Evolutionary conservation across 1,140 invertebrate genomes (phyloP).

Genomic region (Prorops nasuta): DNA sequence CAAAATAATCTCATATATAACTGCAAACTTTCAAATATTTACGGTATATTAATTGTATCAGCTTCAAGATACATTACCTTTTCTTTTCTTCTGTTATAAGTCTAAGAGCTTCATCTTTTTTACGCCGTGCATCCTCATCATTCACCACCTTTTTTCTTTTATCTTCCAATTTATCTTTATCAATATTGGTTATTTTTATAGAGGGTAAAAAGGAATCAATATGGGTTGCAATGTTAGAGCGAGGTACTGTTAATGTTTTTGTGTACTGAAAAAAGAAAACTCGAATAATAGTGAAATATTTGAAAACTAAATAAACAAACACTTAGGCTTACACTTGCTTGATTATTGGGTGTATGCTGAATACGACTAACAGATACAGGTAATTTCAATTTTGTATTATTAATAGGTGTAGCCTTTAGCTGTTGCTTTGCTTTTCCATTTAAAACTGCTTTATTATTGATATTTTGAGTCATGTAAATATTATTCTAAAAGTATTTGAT

Average conservation of each 20-base stretch:
- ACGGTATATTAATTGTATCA: too few species aligned
- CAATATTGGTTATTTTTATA: slow-evolving; percentile 32
- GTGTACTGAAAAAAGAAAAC: slow-evolving; percentile 31
- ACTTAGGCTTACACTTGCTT: slow-evolving; percentile 1
- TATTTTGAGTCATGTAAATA: slow-evolving; percentile 13
- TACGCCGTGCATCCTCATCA: slow-evolving; percentile 44
- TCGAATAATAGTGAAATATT: too few species aligned
- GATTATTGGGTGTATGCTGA: slow-evolving; percentile 36
- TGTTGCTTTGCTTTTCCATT: slow-evolving; percentile 28
- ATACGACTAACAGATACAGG: slow-evolving; percentile 36
- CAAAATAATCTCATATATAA: background rate
- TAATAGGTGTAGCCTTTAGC: slow-evolving; percentile 39
- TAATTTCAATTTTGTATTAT: slow-evolving; percentile 35
- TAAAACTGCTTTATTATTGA: slow-evolving; percentile 10
- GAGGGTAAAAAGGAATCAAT: slow-evolving; percentile 42
- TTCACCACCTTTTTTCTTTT: slow-evolving; percentile 35
- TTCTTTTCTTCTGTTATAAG: slow-evolving; percentile 57
- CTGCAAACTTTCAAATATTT: background rate
- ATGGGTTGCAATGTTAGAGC: slow-evolving; percentile 36
- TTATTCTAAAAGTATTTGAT: background rate
- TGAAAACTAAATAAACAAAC: too few species aligned
- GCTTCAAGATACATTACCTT: slow-evolving; percentile 42
- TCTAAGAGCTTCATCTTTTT: slow-evolving; percentile 49
- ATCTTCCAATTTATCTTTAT: slow-evolving; percentile 36
- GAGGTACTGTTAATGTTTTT: slow-evolving; percentile 36